Conservation (phyloP, 2,888 invertebrate genomes). For the Dryococelus australis region DNA sequence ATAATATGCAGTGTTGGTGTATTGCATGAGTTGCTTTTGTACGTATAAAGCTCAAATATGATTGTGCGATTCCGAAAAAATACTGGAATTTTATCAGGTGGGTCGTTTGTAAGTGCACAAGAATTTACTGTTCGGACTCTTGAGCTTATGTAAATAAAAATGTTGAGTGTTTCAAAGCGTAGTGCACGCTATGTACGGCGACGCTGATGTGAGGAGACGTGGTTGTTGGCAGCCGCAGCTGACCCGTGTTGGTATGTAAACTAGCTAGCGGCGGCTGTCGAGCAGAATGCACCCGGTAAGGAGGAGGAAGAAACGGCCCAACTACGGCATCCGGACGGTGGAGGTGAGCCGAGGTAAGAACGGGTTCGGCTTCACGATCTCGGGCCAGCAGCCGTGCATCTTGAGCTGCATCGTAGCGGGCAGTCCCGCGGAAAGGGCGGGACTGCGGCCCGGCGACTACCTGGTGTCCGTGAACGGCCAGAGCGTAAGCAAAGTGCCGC, state of each 20-base stretch:
- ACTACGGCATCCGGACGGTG: conserved; percentile 80
- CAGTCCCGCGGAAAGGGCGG: conserved; percentile 90
- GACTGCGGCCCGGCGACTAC: conserved; percentile 90
- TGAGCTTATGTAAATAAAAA: too few species aligned
- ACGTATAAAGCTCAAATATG: too few species aligned
- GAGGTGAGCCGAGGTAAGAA: conserved; percentile 86
- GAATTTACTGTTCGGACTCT: too few species aligned
- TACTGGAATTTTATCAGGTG: too few species aligned
- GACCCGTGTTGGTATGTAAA: not conserved
- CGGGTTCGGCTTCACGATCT: conserved; percentile 98
- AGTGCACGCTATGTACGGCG: too few species aligned
- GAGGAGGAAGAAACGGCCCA: conserved; percentile 73
- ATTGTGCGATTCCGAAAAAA: too few species aligned
- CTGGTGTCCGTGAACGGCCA: conserved; percentile 90
- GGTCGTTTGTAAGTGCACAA: too few species aligned
- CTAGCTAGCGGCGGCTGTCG: not conserved
- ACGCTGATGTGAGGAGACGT: too few species aligned
- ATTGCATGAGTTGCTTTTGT: too few species aligned
- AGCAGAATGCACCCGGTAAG: conserved; percentile 68
- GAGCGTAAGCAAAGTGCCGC: conserved; percentile 89
- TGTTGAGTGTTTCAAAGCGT: too few species aligned
- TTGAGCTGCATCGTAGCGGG: conserved; percentile 90
- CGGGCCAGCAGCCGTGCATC: conserved; percentile 95
- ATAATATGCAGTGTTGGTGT: too few species aligned
- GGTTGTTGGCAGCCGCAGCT: too few species aligned